phyloP scores from a whole-genome alignment of 2,888 invertebrate species.

The Perizoma flavofasciatum region DNA sequence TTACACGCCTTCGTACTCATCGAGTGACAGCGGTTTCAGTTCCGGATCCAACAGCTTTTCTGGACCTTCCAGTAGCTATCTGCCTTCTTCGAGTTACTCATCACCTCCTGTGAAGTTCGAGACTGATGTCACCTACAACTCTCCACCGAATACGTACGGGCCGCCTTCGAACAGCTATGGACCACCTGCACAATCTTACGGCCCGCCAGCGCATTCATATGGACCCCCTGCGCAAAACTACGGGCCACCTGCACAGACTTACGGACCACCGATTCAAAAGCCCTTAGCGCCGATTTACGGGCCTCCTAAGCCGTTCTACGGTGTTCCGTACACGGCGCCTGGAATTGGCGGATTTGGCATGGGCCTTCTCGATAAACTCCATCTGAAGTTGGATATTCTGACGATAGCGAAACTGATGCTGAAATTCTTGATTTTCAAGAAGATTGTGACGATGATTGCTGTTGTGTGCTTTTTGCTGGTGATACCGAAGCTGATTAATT shows the following conservation, averaged over 20 bases:
- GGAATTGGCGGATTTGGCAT: constrained; percentile 44
- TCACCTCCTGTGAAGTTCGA: constrained; percentile 66
- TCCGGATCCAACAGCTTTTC: constrained; percentile 53
- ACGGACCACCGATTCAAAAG: constrained; percentile 59
- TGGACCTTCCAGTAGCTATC: constrained; percentile 47
- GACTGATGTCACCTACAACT: constrained; percentile 60
- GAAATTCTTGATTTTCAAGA: constrained; percentile 91
- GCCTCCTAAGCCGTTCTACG: constrained; percentile 75
- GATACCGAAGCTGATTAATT: constrained; percentile 87
- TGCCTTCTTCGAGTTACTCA: constrained; percentile 62
- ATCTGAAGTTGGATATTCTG: constrained; percentile 87
- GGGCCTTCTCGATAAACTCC: constrained; percentile 86
- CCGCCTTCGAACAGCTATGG: constrained; percentile 69
- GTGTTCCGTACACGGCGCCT: constrained; percentile 83
- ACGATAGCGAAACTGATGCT: constrained; percentile 89
- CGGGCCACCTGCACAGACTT: constrained; percentile 67
- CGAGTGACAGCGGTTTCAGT: constrained; percentile 62
- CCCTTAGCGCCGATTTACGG: constrained; percentile 65
- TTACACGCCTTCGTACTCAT: constrained; percentile 69
- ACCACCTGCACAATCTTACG: constrained; percentile 64
- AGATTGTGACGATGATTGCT: constrained; percentile 91
- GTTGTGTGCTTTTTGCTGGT: constrained; percentile 89
- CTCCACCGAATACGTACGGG: constrained; percentile 64
- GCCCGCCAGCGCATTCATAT: constrained; percentile 63
- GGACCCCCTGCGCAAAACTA: constrained; percentile 55